phyloP scores from a whole-genome alignment of 2,888 invertebrate species.

The Folsomia manolachei region DNA sequence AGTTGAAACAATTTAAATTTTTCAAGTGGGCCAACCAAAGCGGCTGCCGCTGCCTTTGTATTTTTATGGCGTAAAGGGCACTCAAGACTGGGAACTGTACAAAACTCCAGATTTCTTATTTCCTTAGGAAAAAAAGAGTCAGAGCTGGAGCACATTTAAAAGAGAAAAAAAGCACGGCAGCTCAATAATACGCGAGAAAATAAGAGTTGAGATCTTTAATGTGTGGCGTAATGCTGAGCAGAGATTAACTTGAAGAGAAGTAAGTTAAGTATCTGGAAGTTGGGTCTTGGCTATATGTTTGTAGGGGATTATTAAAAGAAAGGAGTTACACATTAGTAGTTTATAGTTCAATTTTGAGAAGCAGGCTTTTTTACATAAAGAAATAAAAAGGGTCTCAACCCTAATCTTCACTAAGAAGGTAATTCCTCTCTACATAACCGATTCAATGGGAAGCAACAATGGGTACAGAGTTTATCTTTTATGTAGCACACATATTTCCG shows the following conservation, averaged over 20 bases:
- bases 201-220: no score
- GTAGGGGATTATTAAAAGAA: not conserved
- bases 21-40: not conserved
- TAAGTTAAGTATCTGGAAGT: no score
- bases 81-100: no score
- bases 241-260: not conserved
- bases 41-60: conserved; percentile 10
- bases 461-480: not conserved
- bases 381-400: conserved; percentile 16
- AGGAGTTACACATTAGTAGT: conserved; percentile 17
- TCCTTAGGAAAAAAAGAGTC: no score
- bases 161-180: no score
- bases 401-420: conserved; percentile 22
- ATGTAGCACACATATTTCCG: not conserved
- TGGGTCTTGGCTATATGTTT: no score
- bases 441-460: no score
- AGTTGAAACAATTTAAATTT: conserved; percentile 24
- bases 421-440: conserved; percentile 10
- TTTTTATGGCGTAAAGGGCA: no score
- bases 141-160: no score
- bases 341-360: conserved; percentile 18
- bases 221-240: no score
- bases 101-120: no score
- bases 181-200: no score
- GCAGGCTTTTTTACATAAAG: conserved; percentile 12